Evolutionary conservation across 2,888 invertebrate species (phyloP), one percentile per base, ranked within the genome.

Genomic region (Halocaridina rubra): DNA sequence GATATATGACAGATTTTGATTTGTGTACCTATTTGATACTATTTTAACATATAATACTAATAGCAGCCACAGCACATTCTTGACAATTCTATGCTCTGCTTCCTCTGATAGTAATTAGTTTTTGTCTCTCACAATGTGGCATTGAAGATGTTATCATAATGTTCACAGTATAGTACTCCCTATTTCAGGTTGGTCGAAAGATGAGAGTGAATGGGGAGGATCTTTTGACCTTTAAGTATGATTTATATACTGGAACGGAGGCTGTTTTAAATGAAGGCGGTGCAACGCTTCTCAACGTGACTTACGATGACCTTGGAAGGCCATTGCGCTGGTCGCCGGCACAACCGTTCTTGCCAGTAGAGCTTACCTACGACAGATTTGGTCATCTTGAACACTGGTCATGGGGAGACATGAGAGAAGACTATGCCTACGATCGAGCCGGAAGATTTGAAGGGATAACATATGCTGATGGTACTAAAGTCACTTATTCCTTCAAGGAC

Each of bases 401-500:
- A 89, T 97, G 98, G 95, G 98, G 97, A 29, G 95, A 96, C 87
- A 92, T 98, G 5, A 95, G 95, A 89, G 97, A 98, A 92, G 95
- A 94, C 0, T 97, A 97, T 89, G 95, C 95, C 0, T 98, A 97
- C 89, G 97, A 98, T 90, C 93, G 96, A 90, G 95, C 96, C 80
- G 98, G 98, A 8, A 93, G 97, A 89, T 91, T 98, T 22, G 95
- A 95, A 89, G 97, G 97, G 91, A 97, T 97, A 85, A 95, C 95
- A 89, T 96, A 97, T 90, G 96, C 96, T 3, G 97, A 97, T 90
- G 96, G 96, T 0, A 96, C 97, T 0, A 96, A 96, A 0, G 94
- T 97, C 92, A 94, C 96, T 1, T 98, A 97, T 90, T 95, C 96
- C 0, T 98, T 98, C 91, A 96, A 97, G 91, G 97, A 97, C 89